A percentile compares a stretch with the other conserved stretches of the same genome.
Conservation (phyloP, 2,888 invertebrate species). For the Oxytorus armatus region DNA sequence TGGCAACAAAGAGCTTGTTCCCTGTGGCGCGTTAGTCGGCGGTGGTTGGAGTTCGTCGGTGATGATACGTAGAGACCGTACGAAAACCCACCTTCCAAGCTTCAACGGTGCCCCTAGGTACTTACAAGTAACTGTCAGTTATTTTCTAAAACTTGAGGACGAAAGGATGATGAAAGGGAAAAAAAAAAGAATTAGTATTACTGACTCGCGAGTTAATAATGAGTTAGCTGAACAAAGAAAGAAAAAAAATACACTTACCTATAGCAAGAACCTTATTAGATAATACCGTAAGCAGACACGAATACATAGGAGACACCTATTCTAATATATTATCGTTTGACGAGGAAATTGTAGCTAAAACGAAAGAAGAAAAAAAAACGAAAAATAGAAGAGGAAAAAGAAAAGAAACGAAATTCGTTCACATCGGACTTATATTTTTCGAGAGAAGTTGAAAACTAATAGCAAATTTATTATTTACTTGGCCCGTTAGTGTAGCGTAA, state of each 20-base stretch:
- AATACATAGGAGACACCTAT: conserved; percentile 80
- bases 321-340: conserved; percentile 81
- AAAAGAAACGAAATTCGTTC: conserved; percentile 76
- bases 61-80: not conserved
- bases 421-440: conserved; percentile 82
- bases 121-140: conserved; percentile 77
- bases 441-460: conserved; percentile 74
- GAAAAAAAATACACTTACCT: conserved; percentile 77
- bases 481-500: conserved; percentile 66
- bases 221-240: conserved; percentile 74
- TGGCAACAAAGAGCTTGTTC: conserved; percentile 74
- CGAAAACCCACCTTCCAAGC: conserved; percentile 42
- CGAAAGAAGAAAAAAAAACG: conserved; percentile 47
- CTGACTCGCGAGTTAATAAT: conserved; percentile 77
- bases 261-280: conserved; percentile 81
- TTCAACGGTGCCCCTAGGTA: conserved; percentile 54
- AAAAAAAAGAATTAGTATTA: conserved; percentile 77
- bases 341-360: conserved; percentile 65
- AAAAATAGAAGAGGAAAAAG: conserved; percentile 29
- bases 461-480: conserved; percentile 76
- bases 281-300: conserved; percentile 80
- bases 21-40: conserved; percentile 35
- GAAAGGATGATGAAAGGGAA: conserved; percentile 4
- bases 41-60: conserved; percentile 22
- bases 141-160: conserved; percentile 79